phyloP scores from a whole-genome alignment of 2,888 invertebrate genomes.

The Rotaria sp. region DNA sequence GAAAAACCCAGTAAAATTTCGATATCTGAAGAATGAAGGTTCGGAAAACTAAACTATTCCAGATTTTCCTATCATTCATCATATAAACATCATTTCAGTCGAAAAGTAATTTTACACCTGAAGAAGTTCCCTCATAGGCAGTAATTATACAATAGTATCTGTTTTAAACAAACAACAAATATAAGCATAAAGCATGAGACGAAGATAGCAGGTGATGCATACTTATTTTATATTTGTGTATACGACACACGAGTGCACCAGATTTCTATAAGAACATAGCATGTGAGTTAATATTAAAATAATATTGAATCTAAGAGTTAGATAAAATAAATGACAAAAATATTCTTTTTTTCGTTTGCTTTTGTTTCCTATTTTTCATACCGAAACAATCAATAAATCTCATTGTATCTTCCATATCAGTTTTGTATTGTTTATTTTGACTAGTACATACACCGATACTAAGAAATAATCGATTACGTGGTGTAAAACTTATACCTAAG shows the following conservation, averaged over 20 bases:
- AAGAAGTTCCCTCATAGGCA: no score
- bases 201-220: neutral
- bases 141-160: neutral
- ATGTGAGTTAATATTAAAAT: neutral
- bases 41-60: no score
- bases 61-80: no score
- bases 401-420: slow-evolving; percentile 36
- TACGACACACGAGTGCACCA: neutral
- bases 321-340: no score
- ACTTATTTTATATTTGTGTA: neutral
- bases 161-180: neutral
- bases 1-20: no score
- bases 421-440: slow-evolving; percentile 29
- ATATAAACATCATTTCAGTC: no score
- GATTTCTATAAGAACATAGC: no score
- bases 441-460: slow-evolving; percentile 34
- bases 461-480: slow-evolving; percentile 30
- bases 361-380: neutral
- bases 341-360: no score
- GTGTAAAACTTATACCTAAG: slow-evolving; percentile 34
- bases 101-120: no score
- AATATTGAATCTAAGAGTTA: neutral
- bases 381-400: slow-evolving; percentile 35
- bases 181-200: neutral
- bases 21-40: no score